These are phyloP conservation scores for Epinotia nisella DNA, from an alignment of 2,888 invertebrate genomes.

Conservation along the genomic window DNA sequence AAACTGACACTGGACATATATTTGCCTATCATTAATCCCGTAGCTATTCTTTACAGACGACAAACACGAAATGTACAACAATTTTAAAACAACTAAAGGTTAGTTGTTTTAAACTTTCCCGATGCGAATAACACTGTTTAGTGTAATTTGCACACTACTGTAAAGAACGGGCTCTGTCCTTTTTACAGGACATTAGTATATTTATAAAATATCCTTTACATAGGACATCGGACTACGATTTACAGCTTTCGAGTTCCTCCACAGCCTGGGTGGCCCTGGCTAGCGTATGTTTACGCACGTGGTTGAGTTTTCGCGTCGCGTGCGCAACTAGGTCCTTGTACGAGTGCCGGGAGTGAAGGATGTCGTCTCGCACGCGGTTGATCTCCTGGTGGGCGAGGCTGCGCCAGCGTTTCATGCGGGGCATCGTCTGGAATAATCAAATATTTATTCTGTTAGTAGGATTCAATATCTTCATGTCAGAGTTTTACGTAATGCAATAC, in stretches of 20 bases:
- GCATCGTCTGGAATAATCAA: constrained; percentile 59
- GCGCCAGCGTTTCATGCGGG: constrained; percentile 70
- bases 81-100: background rate
- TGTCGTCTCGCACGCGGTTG: constrained; percentile 69
- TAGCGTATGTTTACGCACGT: constrained; percentile 60
- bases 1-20: background rate
- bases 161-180: background rate
- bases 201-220: background rate
- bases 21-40: background rate
- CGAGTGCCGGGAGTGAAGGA: constrained; percentile 65
- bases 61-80: background rate
- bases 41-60: background rate
- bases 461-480: too few relatives aligned
- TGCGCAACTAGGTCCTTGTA: constrained; percentile 73
- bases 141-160: background rate
- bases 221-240: background rate
- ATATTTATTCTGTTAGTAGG: too few relatives aligned
- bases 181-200: background rate
- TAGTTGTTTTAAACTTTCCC: too few relatives aligned
- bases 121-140: background rate
- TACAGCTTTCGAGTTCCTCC: constrained; percentile 58
- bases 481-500: too few relatives aligned
- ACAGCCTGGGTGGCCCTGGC: constrained; percentile 50
- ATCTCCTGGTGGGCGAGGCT: constrained; percentile 69
- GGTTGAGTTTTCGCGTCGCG: constrained; percentile 63